These are phyloP conservation scores for Bubalus kerabau DNA, from an alignment of 2,113 vertebrate genomes.

Conservation along the genomic window DNA sequence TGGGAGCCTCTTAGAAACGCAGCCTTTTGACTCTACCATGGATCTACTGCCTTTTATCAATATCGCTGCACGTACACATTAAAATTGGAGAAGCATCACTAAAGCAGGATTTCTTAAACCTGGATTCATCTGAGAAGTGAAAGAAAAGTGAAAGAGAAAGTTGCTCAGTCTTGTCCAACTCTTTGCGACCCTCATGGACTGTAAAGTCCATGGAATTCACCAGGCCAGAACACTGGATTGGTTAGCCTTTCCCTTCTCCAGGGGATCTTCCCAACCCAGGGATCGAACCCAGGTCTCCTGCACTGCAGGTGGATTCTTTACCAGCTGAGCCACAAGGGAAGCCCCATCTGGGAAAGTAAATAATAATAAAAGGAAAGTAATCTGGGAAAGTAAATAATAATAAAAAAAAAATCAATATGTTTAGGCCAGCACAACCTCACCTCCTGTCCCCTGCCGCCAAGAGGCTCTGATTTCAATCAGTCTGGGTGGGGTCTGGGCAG, in stretches of 20 bases:
- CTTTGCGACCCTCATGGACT: not conserved
- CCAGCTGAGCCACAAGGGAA: not conserved
- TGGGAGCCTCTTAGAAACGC: not conserved
- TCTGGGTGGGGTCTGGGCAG: not conserved
- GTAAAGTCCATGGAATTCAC: not conserved
- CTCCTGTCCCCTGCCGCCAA: fast-evolving
- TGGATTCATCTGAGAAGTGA: not conserved
- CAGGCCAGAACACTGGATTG: not conserved
- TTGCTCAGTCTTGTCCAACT: fast-evolving
- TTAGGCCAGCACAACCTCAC: not conserved
- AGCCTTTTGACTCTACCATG: not conserved
- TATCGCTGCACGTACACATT: not conserved
- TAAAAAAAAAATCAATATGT: not conserved
- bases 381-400: not conserved
- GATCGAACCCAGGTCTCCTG: not conserved
- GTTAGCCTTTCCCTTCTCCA: not conserved
- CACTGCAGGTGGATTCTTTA: not conserved
- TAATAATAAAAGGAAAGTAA: not conserved
- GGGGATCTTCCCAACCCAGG: not conserved
- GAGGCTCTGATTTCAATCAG: not conserved
- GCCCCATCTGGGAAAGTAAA: not conserved
- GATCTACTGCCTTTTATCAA: not conserved
- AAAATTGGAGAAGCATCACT: not conserved
- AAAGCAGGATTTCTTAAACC: not conserved
- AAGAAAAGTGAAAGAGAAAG: not conserved